Percentiles rank a stretch among this genome's conserved stretches.
phyloP scores from a whole-genome alignment of 2,797 vertebrate species.

The Fundulus diaphanus region DNA sequence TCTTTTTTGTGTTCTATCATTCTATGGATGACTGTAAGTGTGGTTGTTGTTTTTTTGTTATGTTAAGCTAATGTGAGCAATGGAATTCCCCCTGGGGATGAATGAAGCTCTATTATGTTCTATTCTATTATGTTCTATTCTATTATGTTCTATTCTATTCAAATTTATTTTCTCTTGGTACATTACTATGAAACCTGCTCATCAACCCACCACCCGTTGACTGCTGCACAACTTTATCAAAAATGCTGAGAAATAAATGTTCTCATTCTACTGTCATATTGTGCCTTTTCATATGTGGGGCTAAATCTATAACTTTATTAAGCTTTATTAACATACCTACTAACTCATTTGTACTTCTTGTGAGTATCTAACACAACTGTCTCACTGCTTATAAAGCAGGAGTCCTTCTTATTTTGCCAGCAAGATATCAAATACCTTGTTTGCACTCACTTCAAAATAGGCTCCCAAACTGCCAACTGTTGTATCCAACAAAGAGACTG shows the following conservation, averaged over 20 bases:
- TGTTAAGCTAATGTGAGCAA: too few species aligned
- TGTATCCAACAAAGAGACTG: conserved; percentile 55
- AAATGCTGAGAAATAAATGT: neutral
- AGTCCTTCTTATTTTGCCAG: conserved; percentile 48
- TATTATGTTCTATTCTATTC: conserved; percentile 23
- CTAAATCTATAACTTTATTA: neutral
- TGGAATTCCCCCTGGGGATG: neutral
- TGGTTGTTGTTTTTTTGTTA: too few species aligned
- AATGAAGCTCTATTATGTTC: conserved; percentile 17
- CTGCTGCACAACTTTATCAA: neutral
- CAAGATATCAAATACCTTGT: conserved; percentile 33
- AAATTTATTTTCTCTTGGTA: too few species aligned
- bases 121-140: too few species aligned
- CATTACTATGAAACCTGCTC: neutral
- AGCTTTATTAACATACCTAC: conserved; percentile 18
- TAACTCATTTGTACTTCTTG: neutral
- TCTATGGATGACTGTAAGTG: too few species aligned
- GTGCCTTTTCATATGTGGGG: neutral
- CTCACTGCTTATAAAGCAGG: conserved; percentile 30
- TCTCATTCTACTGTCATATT: neutral
- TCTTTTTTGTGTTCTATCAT: too few species aligned
- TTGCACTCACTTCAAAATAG: conserved; percentile 43
- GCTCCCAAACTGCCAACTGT: conserved; percentile 62
- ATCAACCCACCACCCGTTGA: neutral
- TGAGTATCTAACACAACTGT: neutral